Conservation (phyloP, 2,113 vertebrate species). For the Machaerirhynchus nigripectus region DNA sequence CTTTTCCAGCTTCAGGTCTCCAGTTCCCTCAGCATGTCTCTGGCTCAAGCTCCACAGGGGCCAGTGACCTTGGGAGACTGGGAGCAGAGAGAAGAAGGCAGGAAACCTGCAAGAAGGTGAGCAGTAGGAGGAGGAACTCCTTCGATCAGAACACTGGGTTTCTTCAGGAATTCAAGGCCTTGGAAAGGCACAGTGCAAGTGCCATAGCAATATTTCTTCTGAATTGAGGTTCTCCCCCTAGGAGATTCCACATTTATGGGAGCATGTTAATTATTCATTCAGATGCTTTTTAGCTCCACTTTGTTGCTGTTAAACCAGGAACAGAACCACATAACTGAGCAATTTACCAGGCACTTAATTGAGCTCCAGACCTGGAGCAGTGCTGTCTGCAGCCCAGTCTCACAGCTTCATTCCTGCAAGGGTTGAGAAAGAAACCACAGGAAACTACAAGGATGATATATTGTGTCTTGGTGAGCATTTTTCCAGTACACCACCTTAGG, state of each 20-base stretch:
- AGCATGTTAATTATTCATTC: background rate
- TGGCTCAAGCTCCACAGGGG: background rate
- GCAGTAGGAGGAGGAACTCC: background rate
- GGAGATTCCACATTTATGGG: background rate
- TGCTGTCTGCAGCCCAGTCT: background rate
- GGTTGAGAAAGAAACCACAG: background rate
- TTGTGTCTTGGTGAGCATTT: background rate
- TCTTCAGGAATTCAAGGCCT: background rate
- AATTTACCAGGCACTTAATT: background rate
- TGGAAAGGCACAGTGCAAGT: background rate
- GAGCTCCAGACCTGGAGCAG: background rate
- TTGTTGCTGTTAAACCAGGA: background rate
- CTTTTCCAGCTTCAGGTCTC: background rate
- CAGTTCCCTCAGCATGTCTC: background rate
- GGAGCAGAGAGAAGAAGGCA: background rate
- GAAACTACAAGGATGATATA: background rate
- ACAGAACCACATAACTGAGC: background rate
- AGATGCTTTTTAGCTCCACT: background rate
- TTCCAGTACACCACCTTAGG: background rate
- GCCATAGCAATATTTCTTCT: background rate
- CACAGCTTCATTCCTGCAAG: background rate
- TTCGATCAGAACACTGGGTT: fast-evolving
- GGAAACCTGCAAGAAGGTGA: background rate
- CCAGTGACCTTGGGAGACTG: fast-evolving
- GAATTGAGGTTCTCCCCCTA: background rate